phyloP scores from a whole-genome alignment of 2,113 vertebrate species.

The Scartelaos histophorus region DNA sequence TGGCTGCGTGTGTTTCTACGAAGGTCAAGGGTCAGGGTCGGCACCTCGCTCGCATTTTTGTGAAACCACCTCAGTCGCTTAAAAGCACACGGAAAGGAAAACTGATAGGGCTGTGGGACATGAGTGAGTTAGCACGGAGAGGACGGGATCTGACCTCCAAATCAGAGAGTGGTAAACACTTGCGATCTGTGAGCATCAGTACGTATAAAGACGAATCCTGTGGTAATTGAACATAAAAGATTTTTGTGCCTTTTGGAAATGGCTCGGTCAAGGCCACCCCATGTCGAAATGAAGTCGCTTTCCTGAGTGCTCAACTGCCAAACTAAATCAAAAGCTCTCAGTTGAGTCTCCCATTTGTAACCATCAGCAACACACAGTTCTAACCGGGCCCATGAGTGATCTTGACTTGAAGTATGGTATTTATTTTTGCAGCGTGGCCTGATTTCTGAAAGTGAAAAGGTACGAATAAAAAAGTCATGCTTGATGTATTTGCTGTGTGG shows the following conservation, averaged over 20 bases:
- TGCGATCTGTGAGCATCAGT: conserved; percentile 46
- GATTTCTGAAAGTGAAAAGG: conserved; percentile 17
- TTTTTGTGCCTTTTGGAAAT: conserved; percentile 47
- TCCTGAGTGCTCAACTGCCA: conserved; percentile 46
- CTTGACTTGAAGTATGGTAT: conserved; percentile 21
- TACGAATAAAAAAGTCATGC: conserved; percentile 19
- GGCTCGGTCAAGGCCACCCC: conserved; percentile 57
- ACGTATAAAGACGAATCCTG: conserved; percentile 21
- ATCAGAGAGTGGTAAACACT: conserved; percentile 71
- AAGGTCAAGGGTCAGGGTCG: conserved; percentile 65
- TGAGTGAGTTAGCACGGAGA: conserved; percentile 66
- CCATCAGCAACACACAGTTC: conserved; percentile 43
- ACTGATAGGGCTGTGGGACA: conserved; percentile 64
- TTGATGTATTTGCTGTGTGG: conserved; percentile 41
- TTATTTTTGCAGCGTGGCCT: conserved; percentile 16
- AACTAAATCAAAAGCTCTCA: conserved; percentile 37
- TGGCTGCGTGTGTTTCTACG: conserved; percentile 63
- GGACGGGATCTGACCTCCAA: conserved; percentile 57
- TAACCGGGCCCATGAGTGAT: conserved; percentile 16
- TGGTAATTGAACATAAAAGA: conserved; percentile 57
- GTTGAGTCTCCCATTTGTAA: conserved; percentile 45
- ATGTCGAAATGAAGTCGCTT: conserved; percentile 53
- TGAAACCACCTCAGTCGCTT: conserved; percentile 68
- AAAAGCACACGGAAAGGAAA: conserved; percentile 61
- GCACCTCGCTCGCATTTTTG: conserved; percentile 67